Evolutionary conservation across 2,888 invertebrate species (phyloP).

Genomic region (Tribolium freemani): DNA sequence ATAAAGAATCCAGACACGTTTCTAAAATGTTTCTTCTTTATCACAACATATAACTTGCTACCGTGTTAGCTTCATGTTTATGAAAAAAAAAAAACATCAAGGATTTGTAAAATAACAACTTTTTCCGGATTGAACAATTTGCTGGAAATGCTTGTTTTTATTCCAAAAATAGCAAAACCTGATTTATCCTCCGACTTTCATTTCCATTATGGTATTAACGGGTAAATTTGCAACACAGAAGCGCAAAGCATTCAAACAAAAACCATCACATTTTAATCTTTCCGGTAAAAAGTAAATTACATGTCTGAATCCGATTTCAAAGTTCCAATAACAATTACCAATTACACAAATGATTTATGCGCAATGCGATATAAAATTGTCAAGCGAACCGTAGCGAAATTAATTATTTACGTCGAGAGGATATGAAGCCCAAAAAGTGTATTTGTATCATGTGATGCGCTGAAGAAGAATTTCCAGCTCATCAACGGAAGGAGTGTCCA

Average conservation of each 20-base stretch:
- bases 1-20: background rate
- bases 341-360: background rate
- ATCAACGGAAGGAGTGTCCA: background rate
- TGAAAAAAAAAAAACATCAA: background rate
- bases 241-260: background rate
- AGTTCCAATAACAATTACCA: background rate
- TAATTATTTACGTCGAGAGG: background rate
- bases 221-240: background rate
- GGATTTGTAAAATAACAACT: background rate
- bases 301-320: background rate
- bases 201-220: background rate
- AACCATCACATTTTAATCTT: background rate
- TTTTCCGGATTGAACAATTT: background rate
- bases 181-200: background rate
- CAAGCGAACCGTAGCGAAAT: background rate
- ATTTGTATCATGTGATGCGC: background rate
- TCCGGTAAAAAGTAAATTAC: background rate
- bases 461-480: background rate
- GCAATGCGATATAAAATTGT: too few species aligned
- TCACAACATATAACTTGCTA: background rate
- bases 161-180: background rate
- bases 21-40: background rate
- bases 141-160: background rate
- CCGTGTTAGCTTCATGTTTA: background rate
- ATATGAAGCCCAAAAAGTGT: background rate